Evolutionary conservation across 2,888 invertebrate species (phyloP).

Genomic region (Drosophila emarginata): DNA sequence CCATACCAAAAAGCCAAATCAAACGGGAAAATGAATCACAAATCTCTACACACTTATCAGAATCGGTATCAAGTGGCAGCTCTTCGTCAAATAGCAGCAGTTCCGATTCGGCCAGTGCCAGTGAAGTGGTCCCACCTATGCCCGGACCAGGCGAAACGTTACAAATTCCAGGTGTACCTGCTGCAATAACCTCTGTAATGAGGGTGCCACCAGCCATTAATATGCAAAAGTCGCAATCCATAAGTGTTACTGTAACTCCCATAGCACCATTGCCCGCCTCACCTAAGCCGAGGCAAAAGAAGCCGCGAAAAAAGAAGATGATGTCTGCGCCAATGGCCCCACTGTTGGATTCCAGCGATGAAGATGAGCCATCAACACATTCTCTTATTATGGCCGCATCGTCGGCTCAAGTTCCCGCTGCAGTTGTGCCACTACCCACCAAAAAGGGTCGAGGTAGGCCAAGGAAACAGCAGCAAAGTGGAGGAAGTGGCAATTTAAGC

Average conservation of each 20-base stretch:
- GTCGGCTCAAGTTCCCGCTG: slow-evolving; percentile 27
- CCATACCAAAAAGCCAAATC: slow-evolving; percentile 79
- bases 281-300: slow-evolving; percentile 70
- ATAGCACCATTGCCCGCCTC: slow-evolving; percentile 69
- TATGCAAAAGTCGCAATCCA: slow-evolving; percentile 55
- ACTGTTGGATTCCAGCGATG: slow-evolving; percentile 76
- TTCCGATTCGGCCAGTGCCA: slow-evolving; percentile 66
- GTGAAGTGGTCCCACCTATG: slow-evolving; percentile 57
- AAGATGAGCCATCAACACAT: slow-evolving; percentile 70
- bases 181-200: slow-evolving; percentile 71
- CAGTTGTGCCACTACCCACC: slow-evolving; percentile 49
- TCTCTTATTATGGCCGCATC: slow-evolving; percentile 34
- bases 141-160: slow-evolving; percentile 75
- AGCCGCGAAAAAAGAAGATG: slow-evolving; percentile 72
- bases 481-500: slow-evolving; percentile 67
- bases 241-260: slow-evolving; percentile 73
- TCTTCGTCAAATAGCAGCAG: slow-evolving; percentile 63
- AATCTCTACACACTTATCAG: slow-evolving; percentile 40
- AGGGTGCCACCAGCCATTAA: slow-evolving; percentile 37
- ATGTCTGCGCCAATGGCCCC: slow-evolving; percentile 50
- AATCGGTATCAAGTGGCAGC: slow-evolving; percentile 49
- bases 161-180: slow-evolving; percentile 78
- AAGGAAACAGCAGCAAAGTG: slow-evolving; percentile 76
- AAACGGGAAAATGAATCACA: slow-evolving; percentile 72
- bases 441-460: slow-evolving; percentile 83